Evolutionary conservation across 2,888 invertebrate genomes (phyloP).

Genomic region (Drosophila nr. medialis): DNA sequence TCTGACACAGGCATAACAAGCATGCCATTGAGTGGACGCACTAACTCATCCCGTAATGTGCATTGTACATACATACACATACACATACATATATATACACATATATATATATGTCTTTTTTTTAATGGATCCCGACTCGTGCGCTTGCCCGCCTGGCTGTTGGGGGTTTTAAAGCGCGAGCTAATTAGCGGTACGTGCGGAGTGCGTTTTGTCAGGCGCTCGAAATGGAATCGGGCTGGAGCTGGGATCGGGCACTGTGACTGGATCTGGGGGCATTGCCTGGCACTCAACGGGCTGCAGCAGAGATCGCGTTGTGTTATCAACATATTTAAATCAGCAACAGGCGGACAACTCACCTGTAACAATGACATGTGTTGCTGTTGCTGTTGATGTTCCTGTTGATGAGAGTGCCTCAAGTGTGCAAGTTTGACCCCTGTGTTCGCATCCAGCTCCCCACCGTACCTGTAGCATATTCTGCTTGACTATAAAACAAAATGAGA

Average conservation of each 20-base stretch:
- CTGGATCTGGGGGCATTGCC: constrained; percentile 34
- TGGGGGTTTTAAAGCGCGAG: constrained; percentile 61
- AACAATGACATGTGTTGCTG: constrained; percentile 76
- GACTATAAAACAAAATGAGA: constrained; percentile 78
- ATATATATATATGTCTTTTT: neutral
- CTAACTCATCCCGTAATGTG: constrained; percentile 44
- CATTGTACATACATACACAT: constrained; percentile 5
- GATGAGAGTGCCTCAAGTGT: constrained; percentile 39
- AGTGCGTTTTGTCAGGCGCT: constrained; percentile 72
- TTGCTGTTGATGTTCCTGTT: constrained; percentile 35
- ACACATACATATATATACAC: neutral
- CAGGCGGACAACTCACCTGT: constrained; percentile 64
- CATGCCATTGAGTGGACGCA: constrained; percentile 27
- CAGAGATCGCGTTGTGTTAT: constrained; percentile 65
- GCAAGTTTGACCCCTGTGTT: constrained; percentile 59
- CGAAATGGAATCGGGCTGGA: constrained; percentile 24
- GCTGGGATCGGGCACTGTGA: constrained; percentile 3
- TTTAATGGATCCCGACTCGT: constrained; percentile 39
- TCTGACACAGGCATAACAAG: constrained; percentile 24
- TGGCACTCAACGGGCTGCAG: constrained; percentile 52
- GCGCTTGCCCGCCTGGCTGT: constrained; percentile 20
- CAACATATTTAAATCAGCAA: constrained; percentile 70
- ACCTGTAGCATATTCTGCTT: constrained; percentile 22
- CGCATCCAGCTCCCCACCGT: neutral
- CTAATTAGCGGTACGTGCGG: constrained; percentile 78